Evolutionary conservation across 2,888 invertebrate genomes (phyloP).

Genomic region (Molorchus minor): DNA sequence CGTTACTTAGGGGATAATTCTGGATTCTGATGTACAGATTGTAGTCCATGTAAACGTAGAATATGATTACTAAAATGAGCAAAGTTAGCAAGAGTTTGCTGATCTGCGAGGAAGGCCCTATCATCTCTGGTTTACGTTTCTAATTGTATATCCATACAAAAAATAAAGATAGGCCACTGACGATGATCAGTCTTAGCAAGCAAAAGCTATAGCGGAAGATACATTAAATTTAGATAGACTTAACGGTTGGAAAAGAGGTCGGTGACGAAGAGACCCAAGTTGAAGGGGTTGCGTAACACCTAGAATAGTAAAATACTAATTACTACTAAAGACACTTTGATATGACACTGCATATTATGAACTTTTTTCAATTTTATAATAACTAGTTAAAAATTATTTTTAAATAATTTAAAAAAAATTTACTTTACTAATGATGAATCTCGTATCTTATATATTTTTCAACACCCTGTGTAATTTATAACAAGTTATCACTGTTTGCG

Average conservation of each 20-base stretch:
- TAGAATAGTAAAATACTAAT: conserved; percentile 30
- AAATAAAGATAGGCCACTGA: conserved; percentile 33
- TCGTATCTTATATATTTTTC: no score
- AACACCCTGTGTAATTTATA: no score
- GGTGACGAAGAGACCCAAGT: conserved; percentile 21
- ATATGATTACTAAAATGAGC: conserved; percentile 68
- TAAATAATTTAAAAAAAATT: no score
- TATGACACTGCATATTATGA: no score
- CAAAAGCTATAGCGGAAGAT: conserved; percentile 1
- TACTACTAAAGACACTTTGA: conserved; percentile 27
- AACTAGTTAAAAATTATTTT: no score
- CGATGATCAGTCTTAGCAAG: conserved; percentile 40
- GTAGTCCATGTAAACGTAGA: conserved; percentile 78
- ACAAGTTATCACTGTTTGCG: no score
- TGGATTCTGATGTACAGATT: conserved; percentile 76
- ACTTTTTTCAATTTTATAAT: no score
- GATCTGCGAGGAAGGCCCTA: conserved; percentile 78
- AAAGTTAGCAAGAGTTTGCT: conserved; percentile 73
- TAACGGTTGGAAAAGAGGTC: conserved; percentile 1
- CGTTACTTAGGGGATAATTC: conserved; percentile 70
- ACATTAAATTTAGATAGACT: neutral
- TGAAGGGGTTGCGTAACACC: conserved; percentile 27
- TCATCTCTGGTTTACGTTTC: conserved; percentile 65
- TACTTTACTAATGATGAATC: no score
- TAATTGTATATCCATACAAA: conserved; percentile 7